phyloP scores from a whole-genome alignment of 2,113 vertebrate genomes.

The Plotosus lineatus region DNA sequence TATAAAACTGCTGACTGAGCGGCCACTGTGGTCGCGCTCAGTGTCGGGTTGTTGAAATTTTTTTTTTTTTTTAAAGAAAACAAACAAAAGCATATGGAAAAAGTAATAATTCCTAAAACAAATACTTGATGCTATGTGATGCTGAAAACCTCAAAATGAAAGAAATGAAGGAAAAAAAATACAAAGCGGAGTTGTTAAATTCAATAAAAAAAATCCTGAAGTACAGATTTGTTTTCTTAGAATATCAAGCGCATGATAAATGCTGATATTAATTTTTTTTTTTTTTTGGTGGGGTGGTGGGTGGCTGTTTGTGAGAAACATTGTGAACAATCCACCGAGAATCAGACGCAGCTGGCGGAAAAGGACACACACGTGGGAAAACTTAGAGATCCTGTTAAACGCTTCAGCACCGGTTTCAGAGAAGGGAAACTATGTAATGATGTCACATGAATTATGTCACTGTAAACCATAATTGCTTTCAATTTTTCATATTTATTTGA shows the following conservation, averaged over 20 bases:
- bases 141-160: constrained; percentile 51
- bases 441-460: constrained; percentile 60
- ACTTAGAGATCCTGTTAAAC: constrained; percentile 13
- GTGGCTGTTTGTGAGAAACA: background rate
- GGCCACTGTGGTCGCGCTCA: background rate
- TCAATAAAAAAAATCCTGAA: constrained; percentile 16
- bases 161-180: constrained; percentile 27
- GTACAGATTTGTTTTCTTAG: background rate
- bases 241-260: background rate
- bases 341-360: constrained; percentile 1
- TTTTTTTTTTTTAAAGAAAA: background rate
- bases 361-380: constrained; percentile 12
- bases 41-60: constrained; percentile 30
- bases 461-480: constrained; percentile 61
- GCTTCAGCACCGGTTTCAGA: constrained; percentile 35
- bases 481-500: constrained; percentile 56
- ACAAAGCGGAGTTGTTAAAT: constrained; percentile 45
- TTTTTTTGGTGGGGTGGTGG: background rate
- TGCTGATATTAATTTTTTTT: background rate
- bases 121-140: constrained; percentile 61
- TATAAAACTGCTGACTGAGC: constrained; percentile 31
- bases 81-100: constrained; percentile 44
- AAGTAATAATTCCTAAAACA: constrained; percentile 57
- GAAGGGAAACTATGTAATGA: constrained; percentile 62
- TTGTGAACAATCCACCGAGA: background rate